Percentiles rank a stretch among this genome's conserved stretches.
phyloP scores from a whole-genome alignment of 1,140 invertebrate species.

The Papilio aristodemus region DNA sequence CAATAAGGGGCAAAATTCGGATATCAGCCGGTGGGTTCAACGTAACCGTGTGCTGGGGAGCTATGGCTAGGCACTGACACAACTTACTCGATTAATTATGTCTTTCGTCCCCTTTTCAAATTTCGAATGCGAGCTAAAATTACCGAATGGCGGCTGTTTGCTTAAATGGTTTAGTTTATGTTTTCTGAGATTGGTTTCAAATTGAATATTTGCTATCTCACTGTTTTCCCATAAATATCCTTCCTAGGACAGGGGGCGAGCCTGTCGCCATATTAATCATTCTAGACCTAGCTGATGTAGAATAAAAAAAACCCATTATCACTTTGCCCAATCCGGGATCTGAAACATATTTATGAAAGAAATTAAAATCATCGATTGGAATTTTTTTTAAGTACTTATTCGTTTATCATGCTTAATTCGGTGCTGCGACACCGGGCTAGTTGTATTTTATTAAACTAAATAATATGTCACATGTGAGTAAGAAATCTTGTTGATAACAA shows the following conservation, averaged over 20 bases:
- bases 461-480: no score
- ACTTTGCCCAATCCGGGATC: no score
- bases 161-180: constrained; percentile 60
- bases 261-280: no score
- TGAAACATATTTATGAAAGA: no score
- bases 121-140: constrained; percentile 54
- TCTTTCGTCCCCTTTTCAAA: constrained; percentile 60
- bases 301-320: no score
- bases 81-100: constrained; percentile 72
- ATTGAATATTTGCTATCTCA: constrained; percentile 28
- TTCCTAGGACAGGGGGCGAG: no score
- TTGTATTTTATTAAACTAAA: neutral
- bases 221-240: neutral
- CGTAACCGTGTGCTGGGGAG: constrained; percentile 42
- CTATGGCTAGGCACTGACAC: constrained; percentile 53
- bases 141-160: constrained; percentile 57
- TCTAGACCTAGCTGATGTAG: no score
- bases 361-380: no score
- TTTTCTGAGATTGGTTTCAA: constrained; percentile 44
- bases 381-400: no score
- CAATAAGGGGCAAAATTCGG: constrained; percentile 60
- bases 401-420: no score
- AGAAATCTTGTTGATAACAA: neutral
- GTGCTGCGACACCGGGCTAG: neutral
- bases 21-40: constrained; percentile 42